A percentile compares a stretch with the other conserved stretches of the same genome.
phyloP scores from a whole-genome alignment of 2,797 vertebrate species.

The Gastrophryne carolinensis region DNA sequence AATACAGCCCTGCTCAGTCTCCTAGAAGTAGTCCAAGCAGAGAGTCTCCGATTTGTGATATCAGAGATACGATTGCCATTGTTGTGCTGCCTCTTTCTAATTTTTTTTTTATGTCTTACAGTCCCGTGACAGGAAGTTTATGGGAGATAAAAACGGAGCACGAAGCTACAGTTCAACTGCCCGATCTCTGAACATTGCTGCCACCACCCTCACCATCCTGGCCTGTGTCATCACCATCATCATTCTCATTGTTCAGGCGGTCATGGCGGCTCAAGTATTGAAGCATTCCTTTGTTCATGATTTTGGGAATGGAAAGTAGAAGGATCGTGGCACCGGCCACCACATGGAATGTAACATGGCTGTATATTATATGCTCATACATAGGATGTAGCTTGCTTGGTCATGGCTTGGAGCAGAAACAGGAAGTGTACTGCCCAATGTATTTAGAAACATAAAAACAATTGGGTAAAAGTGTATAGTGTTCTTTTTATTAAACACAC shows the following conservation, averaged over 20 bases:
- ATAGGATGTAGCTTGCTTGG: background rate
- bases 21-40: no score
- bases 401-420: background rate
- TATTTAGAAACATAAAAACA: no score
- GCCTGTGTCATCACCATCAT: accelerated
- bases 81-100: no score
- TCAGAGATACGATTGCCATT: no score
- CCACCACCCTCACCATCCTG: background rate
- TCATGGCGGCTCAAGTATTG: background rate
- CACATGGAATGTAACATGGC: no score
- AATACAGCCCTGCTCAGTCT: no score
- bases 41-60: no score
- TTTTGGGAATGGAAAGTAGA: background rate
- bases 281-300: background rate
- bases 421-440: background rate
- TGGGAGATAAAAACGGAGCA: background rate
- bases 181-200: slow-evolving; percentile 12
- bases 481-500: no score
- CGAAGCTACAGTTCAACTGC: background rate
- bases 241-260: background rate
- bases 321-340: background rate
- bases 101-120: background rate
- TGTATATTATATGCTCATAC: background rate
- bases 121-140: slow-evolving; percentile 12
- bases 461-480: no score